These are phyloP conservation scores for Oncorhynchus gorbuscha DNA, from an alignment of 2,113 vertebrate genomes.

Conservation along the genomic window DNA sequence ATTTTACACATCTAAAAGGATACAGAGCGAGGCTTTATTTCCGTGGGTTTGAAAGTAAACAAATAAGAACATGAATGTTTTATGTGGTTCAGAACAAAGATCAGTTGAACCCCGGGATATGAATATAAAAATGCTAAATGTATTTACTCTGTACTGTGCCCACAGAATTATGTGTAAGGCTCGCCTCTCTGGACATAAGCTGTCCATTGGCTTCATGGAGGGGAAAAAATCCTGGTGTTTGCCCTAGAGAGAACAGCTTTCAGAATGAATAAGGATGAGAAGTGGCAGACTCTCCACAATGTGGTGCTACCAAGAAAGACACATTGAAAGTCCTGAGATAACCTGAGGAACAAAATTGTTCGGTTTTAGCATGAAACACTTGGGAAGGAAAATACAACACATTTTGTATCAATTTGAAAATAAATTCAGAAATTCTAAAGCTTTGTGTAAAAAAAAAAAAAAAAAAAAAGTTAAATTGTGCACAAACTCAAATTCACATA, in stretches of 20 bases:
- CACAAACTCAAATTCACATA: too few relatives aligned
- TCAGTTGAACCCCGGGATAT: constrained; percentile 55
- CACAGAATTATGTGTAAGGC: constrained; percentile 47
- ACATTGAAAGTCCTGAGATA: constrained; percentile 51
- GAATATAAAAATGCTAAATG: constrained; percentile 66
- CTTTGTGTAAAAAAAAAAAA: not conserved
- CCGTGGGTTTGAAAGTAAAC: constrained; percentile 50
- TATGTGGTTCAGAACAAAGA: constrained; percentile 64
- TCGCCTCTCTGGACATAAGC: constrained; percentile 53
- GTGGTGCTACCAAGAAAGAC: constrained; percentile 62
- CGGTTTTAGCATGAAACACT: constrained; percentile 18
- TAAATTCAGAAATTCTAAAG: not conserved
- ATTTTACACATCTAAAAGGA: constrained; percentile 58
- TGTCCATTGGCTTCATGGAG: constrained; percentile 58
- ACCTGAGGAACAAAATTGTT: constrained; percentile 43
- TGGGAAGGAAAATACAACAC: constrained; percentile 1
- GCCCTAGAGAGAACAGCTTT: constrained; percentile 68
- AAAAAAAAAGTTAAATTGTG: not conserved
- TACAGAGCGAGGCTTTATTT: constrained; percentile 58
- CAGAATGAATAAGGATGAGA: constrained; percentile 70
- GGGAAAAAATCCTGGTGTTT: constrained; percentile 54
- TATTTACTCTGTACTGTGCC: constrained; percentile 63
- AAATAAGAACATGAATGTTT: constrained; percentile 60
- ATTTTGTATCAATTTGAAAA: constrained; percentile 5
- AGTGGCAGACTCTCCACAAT: constrained; percentile 70